A percentile compares a stretch with the other conserved stretches of the same genome.
Evolutionary conservation across 2,797 vertebrate species (phyloP).

Genomic region (Podargus strigoides): DNA sequence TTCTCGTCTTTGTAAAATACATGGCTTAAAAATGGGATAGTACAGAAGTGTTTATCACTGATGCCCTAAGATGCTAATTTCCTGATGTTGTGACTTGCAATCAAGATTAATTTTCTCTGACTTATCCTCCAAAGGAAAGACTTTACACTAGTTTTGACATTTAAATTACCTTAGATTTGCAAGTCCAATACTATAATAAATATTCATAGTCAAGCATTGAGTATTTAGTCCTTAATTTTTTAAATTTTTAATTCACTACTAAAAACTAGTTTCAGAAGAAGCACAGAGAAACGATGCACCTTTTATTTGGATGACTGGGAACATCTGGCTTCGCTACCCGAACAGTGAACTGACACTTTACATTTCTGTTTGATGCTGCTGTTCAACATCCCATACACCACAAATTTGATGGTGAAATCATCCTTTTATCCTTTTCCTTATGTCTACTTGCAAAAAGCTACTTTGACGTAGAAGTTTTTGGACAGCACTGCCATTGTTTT

Average conservation of each 20-base stretch:
- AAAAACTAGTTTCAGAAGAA: not conserved
- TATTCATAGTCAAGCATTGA: slow-evolving; percentile 40
- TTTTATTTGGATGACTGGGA: not conserved
- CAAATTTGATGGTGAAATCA: not conserved
- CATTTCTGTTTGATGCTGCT: not conserved
- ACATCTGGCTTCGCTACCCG: not conserved
- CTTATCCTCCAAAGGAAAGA: slow-evolving; percentile 34
- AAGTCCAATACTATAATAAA: slow-evolving; percentile 53
- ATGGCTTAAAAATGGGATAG: not conserved
- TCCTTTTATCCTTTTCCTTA: not conserved
- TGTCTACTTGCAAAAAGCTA: not conserved
- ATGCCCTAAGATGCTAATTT: slow-evolving; percentile 8
- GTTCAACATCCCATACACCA: not conserved
- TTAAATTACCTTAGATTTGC: slow-evolving; percentile 63
- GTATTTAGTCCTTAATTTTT: not conserved
- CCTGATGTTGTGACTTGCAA: slow-evolving; percentile 4
- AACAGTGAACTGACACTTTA: fast-evolving
- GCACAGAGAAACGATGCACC: not conserved
- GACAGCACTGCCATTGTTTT: not conserved
- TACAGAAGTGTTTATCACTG: slow-evolving; percentile 31
- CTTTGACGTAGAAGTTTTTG: fast-evolving
- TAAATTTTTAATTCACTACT: not conserved
- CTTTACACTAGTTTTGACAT: slow-evolving; percentile 40
- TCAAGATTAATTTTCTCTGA: slow-evolving; percentile 51
- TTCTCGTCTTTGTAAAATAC: not conserved